Base-by-base conservation (phyloP, 2,797 vertebrate species). In the Lepilemur septentrionalis region DNA sequence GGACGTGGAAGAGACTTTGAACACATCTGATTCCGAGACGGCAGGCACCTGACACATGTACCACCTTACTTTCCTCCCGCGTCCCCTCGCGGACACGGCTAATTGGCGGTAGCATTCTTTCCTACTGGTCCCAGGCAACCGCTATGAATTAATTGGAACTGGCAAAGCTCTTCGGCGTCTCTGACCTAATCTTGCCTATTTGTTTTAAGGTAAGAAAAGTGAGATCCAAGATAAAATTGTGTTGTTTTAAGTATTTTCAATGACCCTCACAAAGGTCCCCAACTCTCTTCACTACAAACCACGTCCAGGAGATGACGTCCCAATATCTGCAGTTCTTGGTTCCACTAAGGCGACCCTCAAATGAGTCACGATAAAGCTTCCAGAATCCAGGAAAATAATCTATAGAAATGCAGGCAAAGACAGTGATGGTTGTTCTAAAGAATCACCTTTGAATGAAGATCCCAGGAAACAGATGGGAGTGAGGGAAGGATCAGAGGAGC, bases 201-300 rank as follows among this genome's bases (percentile, higher is more conserved):
- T 28, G 70, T 41, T 52, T 84, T 50, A 57, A 87, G 89, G 82
- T 69, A 80, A 89, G 79, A 86, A 89, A 83, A 89, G 61, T n/a
- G 72, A 76, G 52, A 41, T 76, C 67, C 65, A 38, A 89, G 72
- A 80, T 35, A 48, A 91, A 59, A 32, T 30, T 1, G 0, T 23
- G 17, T 43, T 35, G 35, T 41, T 81, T 87, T 57, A 69, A 61
- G 57, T 28, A 59, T 79, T 83, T 65, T 65, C 76, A 52, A 50
- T 63, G 76, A 85, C n/a, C 11, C 35, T 81, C 20, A 25, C 67
- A 57, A 41, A 92, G 43, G 46, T 69, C 87, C 92, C 61, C 15
- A 25, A 69, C 52, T 90, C 63, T 72, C 41, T 72, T 55, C 1
- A 22, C 61, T 30, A 2, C 32, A 69, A 90, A 61, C 69, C 25